Percentiles rank a stretch among this genome's conserved stretches.
Conservation (phyloP, 2,113 vertebrate genomes). For the Melozone crissalis region DNA sequence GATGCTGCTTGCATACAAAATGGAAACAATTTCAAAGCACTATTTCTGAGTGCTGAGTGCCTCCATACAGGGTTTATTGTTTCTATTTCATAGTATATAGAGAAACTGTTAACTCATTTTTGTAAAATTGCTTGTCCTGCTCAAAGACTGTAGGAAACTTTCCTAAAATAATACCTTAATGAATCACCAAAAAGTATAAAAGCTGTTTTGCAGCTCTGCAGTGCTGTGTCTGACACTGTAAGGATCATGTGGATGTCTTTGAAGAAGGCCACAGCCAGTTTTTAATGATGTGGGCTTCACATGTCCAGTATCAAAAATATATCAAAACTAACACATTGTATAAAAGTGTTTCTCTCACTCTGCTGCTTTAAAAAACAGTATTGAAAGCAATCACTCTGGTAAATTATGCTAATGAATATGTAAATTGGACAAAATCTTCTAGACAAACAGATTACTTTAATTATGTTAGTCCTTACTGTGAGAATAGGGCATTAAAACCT, state of each 20-base stretch:
- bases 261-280: background rate
- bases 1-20: background rate
- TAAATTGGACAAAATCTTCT: background rate
- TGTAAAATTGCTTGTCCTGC: background rate
- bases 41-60: background rate
- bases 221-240: background rate
- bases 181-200: background rate
- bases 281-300: background rate
- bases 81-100: background rate
- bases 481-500: background rate
- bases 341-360: background rate
- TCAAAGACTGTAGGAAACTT: background rate
- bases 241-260: background rate
- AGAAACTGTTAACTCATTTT: background rate
- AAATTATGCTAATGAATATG: background rate
- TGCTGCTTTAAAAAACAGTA: background rate
- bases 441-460: background rate
- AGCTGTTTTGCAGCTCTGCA: background rate
- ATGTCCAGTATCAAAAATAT: background rate
- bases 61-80: background rate
- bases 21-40: background rate
- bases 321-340: background rate
- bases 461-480: background rate
- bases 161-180: background rate
- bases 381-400: background rate